Evolutionary conservation across 2,113 vertebrate genomes (phyloP).

Genomic region (Neodontobutis hainanensis): DNA sequence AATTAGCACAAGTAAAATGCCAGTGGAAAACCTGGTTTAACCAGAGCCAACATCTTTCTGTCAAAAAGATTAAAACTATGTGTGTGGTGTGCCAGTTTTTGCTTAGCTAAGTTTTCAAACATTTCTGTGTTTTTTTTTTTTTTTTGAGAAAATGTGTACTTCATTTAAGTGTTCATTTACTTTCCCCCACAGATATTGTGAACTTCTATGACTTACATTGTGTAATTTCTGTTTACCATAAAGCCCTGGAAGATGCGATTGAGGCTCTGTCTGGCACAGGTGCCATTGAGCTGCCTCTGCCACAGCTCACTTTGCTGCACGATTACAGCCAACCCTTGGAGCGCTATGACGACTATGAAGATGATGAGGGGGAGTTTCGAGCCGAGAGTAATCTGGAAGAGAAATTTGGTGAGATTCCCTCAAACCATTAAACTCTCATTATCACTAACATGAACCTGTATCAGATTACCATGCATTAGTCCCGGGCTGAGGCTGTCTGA

Average conservation of each 20-base stretch:
- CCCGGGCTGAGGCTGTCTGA: conserved; percentile 33
- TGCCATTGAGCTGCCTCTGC: conserved; percentile 70
- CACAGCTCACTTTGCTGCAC: conserved; percentile 83
- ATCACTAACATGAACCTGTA: conserved; percentile 35
- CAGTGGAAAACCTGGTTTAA: conserved; percentile 24
- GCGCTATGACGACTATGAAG: conserved; percentile 83
- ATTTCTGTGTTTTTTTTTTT: neutral
- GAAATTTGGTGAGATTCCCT: conserved; percentile 82
- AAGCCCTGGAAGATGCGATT: conserved; percentile 76
- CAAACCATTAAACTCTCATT: conserved; percentile 29
- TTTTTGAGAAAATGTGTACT: neutral
- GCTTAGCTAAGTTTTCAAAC: neutral
- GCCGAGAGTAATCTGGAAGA: conserved; percentile 87
- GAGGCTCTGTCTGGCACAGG: conserved; percentile 77
- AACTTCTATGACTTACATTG: neutral
- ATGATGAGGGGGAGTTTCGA: conserved; percentile 83
- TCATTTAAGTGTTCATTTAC: neutral
- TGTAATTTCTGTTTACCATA: neutral
- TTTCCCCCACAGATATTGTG: neutral
- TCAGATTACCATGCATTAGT: conserved; percentile 39
- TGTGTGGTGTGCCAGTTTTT: neutral
- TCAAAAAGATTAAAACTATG: neutral
- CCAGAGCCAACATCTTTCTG: neutral
- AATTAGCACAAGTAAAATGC: conserved; percentile 14
- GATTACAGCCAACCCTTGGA: conserved; percentile 82